These are phyloP conservation scores for Puma concolor DNA, from an alignment of 2,113 vertebrate species.

Conservation along the genomic window DNA sequence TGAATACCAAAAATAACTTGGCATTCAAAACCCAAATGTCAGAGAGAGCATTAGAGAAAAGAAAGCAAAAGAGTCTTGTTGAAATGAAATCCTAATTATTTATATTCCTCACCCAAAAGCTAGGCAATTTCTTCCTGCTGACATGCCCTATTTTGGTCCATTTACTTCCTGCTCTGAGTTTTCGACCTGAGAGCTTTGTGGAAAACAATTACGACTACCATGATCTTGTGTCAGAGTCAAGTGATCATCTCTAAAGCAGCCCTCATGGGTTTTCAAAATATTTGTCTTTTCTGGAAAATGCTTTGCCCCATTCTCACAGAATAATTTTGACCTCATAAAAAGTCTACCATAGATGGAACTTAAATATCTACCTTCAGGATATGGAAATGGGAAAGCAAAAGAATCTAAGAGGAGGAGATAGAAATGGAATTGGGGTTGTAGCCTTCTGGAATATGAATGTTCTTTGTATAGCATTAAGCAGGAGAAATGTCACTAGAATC, in stretches of 20 bases:
- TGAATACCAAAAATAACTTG: constrained; percentile 63
- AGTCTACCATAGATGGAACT: not conserved
- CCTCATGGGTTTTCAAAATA: not conserved
- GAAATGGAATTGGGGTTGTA: not conserved
- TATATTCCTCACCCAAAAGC: not conserved
- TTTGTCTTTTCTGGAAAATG: constrained; percentile 1
- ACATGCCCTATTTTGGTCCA: not conserved
- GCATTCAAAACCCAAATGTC: constrained; percentile 76
- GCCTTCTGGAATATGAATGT: not conserved
- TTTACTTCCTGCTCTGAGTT: not conserved
- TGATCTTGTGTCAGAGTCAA: not conserved
- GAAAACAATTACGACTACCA: not conserved
- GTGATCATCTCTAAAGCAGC: not conserved
- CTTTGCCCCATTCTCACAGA: not conserved
- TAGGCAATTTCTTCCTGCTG: not conserved
- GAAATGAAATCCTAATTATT: constrained; percentile 31
- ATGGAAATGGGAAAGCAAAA: not conserved
- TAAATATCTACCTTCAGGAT: not conserved
- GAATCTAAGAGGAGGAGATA: not conserved
- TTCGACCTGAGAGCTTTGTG: not conserved
- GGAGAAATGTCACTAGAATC: not conserved
- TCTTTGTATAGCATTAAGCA: not conserved
- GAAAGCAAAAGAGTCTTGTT: not conserved
- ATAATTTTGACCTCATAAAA: not conserved
- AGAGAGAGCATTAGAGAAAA: constrained; percentile 2